These are phyloP conservation scores for Sigmodon hispidus DNA, from an alignment of 2,113 vertebrate species.

Conservation along the genomic window DNA sequence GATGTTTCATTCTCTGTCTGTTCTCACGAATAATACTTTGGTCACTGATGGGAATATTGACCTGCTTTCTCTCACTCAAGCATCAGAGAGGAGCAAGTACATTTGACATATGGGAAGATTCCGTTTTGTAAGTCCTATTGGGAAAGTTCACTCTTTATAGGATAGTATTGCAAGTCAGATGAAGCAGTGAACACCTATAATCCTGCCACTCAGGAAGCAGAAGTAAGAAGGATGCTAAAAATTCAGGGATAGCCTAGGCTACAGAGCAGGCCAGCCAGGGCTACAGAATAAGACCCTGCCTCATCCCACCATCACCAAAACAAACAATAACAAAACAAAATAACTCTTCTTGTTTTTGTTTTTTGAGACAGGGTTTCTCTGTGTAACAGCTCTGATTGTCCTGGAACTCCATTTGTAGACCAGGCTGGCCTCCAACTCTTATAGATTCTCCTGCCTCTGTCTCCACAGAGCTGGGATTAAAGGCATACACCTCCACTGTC, in stretches of 20 bases:
- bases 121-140: not conserved
- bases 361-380: too few species aligned
- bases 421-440: too few species aligned
- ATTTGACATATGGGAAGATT: not conserved
- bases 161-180: not conserved
- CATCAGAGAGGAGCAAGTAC: not conserved
- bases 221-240: not conserved
- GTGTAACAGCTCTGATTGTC: too few species aligned
- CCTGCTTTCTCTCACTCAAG: not conserved
- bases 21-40: not conserved
- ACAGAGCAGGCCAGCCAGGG: not conserved
- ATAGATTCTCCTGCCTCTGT: too few species aligned
- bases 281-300: not conserved
- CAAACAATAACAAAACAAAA: not conserved
- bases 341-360: too few species aligned
- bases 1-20: not conserved
- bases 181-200: not conserved
- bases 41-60: not conserved
- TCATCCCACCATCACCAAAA: not conserved
- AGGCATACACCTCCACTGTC: too few species aligned
- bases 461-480: too few species aligned
- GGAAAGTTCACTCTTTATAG: not conserved
- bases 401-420: too few species aligned
- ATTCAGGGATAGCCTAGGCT: not conserved
- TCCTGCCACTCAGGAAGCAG: not conserved